These are phyloP conservation scores for Eupsilia transversa DNA, from an alignment of 2,888 invertebrate species.

Conservation along the genomic window DNA sequence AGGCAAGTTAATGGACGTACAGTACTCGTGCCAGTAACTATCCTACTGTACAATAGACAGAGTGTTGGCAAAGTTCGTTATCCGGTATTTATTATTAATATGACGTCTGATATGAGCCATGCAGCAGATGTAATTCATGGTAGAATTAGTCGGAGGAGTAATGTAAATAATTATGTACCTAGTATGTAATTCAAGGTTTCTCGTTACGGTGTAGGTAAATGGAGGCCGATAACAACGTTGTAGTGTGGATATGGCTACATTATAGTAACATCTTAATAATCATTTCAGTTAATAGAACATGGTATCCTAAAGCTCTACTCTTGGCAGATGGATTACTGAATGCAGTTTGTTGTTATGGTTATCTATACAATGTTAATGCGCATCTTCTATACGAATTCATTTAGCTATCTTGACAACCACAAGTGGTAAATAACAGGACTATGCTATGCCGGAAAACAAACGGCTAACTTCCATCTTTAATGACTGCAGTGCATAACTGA, in stretches of 20 bases:
- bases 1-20: constrained; percentile 24
- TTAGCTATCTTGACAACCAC: not conserved
- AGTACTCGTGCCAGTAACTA: constrained; percentile 41
- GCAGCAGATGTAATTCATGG: constrained; percentile 45
- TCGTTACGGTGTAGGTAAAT: constrained; percentile 23
- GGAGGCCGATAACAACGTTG: not conserved
- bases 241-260: not conserved
- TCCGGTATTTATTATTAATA: constrained; percentile 62
- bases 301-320: not conserved
- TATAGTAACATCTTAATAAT: not conserved
- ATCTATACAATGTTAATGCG: not conserved
- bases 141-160: constrained; percentile 47
- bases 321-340: not conserved
- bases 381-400: not conserved
- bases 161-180: constrained; percentile 48
- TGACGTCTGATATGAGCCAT: constrained; percentile 57
- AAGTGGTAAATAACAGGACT: not conserved
- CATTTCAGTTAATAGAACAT: not conserved
- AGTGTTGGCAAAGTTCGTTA: constrained; percentile 58
- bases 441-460: too few species aligned
- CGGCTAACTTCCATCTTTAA: not conserved
- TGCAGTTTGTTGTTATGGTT: not conserved
- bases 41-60: constrained; percentile 25
- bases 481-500: not conserved
- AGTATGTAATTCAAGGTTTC: constrained; percentile 46